Base-by-base conservation (phyloP, 2,797 vertebrate species). In the Dermochelys coriacea region DNA sequence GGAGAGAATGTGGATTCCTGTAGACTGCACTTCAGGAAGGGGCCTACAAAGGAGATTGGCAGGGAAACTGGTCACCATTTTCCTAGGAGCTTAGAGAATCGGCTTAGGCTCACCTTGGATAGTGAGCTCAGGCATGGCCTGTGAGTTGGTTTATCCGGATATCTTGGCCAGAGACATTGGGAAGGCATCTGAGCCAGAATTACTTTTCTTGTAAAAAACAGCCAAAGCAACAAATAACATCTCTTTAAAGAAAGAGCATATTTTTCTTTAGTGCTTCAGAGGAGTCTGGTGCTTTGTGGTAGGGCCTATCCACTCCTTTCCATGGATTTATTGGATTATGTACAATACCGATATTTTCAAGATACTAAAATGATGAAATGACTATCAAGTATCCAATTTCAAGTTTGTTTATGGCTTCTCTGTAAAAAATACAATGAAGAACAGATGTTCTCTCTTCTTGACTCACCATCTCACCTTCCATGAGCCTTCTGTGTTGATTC, bases 221-320 rank as follows among this genome's bases (percentile, higher is more conserved):
- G 59, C 64, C 50, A 85, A 45, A 74, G 11, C 71, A 95, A 91
- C 54, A 12, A 29, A 90, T 90, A 80, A 92, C 84, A 88, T 31
- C 3, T 68, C 82, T 55, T 5, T 21, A 25, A 85, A 86, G 7
- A 45, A 74, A 87, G 88, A 59, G 18, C 34, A 87, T 45, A 1
- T 25, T 54, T 87, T 89, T 2, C 0, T 15, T 16, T n/a, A 64
- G 18, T 64, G 16, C 61, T 19, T 64, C 34, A 16, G 31, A 34
- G 16, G 61, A 18, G 31, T 10, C 61, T 77, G 0, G 27, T 88
- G 93, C 92, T 59, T 68, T 75, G 34, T 80, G 25, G 34, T 80
- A 82, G 75, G 78, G 74, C 45, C 23, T 19, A 25, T 79, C 87
- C 23, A 51, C 88, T 55, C 81, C 75, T 81, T 61, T 97, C 92